These are phyloP conservation scores for Chionis minor DNA, from an alignment of 2,113 vertebrate genomes.

Conservation along the genomic window DNA sequence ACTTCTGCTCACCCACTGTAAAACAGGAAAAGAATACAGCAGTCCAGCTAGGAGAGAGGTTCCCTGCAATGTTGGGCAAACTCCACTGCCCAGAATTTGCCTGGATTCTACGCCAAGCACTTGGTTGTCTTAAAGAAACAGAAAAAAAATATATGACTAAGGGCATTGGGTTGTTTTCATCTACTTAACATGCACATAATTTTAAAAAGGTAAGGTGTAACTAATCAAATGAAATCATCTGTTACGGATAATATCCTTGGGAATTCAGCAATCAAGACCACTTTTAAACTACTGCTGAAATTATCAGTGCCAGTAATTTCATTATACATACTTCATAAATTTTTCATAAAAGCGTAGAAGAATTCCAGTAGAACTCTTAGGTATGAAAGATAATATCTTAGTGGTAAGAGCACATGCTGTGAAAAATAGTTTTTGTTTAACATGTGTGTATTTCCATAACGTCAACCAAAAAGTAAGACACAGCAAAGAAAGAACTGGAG, in stretches of 20 bases:
- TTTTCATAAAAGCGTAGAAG: not conserved
- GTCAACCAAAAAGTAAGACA: not conserved
- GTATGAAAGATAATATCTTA: not conserved
- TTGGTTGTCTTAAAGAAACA: not conserved
- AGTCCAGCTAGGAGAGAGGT: not conserved
- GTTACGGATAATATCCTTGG: not conserved
- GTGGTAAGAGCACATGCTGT: not conserved
- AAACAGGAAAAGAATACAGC: not conserved
- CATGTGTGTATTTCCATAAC: not conserved
- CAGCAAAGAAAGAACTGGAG: not conserved
- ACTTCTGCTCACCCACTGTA: not conserved
- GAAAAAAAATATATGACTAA: not conserved
- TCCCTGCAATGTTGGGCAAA: not conserved
- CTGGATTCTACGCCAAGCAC: not conserved
- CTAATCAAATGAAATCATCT: constrained; percentile 31
- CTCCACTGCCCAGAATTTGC: not conserved
- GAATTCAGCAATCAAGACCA: constrained; percentile 38
- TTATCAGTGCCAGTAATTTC: not conserved
- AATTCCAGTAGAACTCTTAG: not conserved
- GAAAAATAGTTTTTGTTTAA: not conserved
- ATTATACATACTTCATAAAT: constrained; percentile 4
- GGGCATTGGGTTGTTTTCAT: not conserved
- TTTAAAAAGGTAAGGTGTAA: not conserved
- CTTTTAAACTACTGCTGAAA: constrained; percentile 6
- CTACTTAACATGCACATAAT: not conserved